phyloP scores from a whole-genome alignment of 2,797 vertebrate species.

The Brachymystax lenok region DNA sequence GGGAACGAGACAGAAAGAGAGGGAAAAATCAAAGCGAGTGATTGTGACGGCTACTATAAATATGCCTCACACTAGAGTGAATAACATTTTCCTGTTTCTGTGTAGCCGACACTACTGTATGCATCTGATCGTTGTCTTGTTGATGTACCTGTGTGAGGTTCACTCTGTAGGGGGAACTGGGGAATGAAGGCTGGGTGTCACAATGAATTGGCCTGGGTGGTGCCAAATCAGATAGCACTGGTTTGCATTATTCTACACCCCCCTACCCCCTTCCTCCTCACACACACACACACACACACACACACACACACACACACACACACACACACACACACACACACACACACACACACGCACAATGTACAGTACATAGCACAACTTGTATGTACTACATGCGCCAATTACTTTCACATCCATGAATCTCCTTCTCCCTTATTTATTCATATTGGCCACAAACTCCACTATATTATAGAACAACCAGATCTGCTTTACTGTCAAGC shows the following conservation, averaged over 20 bases:
- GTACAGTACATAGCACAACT: too few species aligned
- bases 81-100: neutral
- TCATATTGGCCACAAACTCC: neutral
- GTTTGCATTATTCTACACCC: constrained; percentile 23
- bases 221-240: constrained; percentile 27
- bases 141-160: neutral
- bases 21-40: too few species aligned
- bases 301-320: too few species aligned
- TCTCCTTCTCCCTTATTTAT: neutral
- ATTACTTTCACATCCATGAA: neutral
- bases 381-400: neutral
- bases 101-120: neutral
- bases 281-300: too few species aligned
- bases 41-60: neutral
- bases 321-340: too few species aligned
- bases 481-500: too few species aligned
- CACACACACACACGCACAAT: neutral
- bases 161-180: constrained; percentile 16
- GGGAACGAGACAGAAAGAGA: too few species aligned
- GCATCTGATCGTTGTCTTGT: neutral
- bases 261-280: neutral
- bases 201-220: constrained; percentile 23
- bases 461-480: neutral
- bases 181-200: constrained; percentile 39
- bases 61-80: neutral